Percentiles rank a stretch among this genome's conserved stretches.
These are phyloP conservation scores for Ephialtes manifestator DNA, from an alignment of 2,888 invertebrate genomes.

Conservation along the genomic window DNA sequence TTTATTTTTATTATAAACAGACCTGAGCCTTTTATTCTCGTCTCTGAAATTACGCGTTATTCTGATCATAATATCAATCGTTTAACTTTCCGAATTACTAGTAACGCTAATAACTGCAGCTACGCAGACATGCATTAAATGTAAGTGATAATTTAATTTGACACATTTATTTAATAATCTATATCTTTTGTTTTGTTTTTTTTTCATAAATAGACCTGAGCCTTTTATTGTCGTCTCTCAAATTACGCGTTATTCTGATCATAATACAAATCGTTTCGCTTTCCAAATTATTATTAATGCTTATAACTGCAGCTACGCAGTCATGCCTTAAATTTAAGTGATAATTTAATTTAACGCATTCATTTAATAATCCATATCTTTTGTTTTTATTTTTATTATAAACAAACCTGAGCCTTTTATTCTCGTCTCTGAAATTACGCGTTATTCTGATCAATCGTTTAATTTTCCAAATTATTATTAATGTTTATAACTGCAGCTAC, in stretches of 20 bases:
- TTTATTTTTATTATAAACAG: too few relatives aligned
- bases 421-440: conserved; percentile 77
- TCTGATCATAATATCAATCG: conserved; percentile 56
- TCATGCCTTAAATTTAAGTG: not conserved
- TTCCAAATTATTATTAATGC: not conserved
- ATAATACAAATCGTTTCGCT: conserved; percentile 45
- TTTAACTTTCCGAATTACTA: conserved; percentile 2
- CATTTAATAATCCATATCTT: too few relatives aligned
- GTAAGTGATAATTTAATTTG: not conserved
- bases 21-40: conserved; percentile 87
- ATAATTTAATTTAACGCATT: not conserved
- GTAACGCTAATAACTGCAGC: not conserved
- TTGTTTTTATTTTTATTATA: too few relatives aligned
- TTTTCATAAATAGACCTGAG: conserved; percentile 89
- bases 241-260: conserved; percentile 52
- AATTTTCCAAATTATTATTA: not conserved
- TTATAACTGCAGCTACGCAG: not conserved
- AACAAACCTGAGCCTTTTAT: conserved; percentile 88
- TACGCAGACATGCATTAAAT: not conserved
- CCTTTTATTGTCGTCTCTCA: conserved; percentile 85
- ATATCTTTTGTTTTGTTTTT: too few relatives aligned
- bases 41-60: conserved; percentile 68
- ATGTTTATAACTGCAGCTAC: too few relatives aligned
- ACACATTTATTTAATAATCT: too few relatives aligned
- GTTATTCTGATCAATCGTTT: conserved; percentile 51